Base-by-base conservation (phyloP, 2,113 vertebrate species). In the Lipophrys pholis region DNA sequence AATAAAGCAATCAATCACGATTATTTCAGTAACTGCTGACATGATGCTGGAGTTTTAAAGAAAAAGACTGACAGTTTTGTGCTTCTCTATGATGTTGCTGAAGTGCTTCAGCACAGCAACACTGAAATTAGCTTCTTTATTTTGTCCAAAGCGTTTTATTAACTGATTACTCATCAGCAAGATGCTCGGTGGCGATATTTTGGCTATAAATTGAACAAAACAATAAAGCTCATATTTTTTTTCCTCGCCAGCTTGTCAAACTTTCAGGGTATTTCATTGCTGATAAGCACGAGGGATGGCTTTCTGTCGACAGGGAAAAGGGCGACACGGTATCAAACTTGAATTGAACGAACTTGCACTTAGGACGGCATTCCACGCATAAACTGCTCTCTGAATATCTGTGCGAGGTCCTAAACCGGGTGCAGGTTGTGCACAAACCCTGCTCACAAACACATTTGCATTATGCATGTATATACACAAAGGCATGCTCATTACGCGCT, bases 211-310 rank as follows among this genome's bases (percentile, higher is more conserved):
- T 59, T 8, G 7, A 57, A 61, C 49, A 30, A 81, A 57, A 80
- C 11, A 46, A 70, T 9, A 6, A 58, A 10, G 55, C 62, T 78
- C 61, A 14, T 82, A 69, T 78, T 83, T 78, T 85, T 73, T 85
- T 62, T 51, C 41, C 17, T 46, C 69, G 65, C 60, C 62, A 70
- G 45, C 38, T 36, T 59, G 74, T 48, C 16, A 36, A 30, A 80
- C 55, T 10, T 56, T 50, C 12, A 58, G 65, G 16, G 42, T 54
- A 64, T 49, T 62, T 35, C 1, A 0, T 56, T 8, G 10, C 1
- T 68, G 58, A 56, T 54, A 57, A 52, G 65, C 52, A 70, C 49
- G 7, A 62, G 43, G 43, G 49, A 45, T 55, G 9, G 12, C 45
- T 4, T 57, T 12, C 15, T 40, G 66, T 45, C 74, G 64, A 64